Evolutionary conservation across 2,113 vertebrate genomes (phyloP), one percentile per base, ranked within the genome.

Genomic region (Pituophis catenifer): DNA sequence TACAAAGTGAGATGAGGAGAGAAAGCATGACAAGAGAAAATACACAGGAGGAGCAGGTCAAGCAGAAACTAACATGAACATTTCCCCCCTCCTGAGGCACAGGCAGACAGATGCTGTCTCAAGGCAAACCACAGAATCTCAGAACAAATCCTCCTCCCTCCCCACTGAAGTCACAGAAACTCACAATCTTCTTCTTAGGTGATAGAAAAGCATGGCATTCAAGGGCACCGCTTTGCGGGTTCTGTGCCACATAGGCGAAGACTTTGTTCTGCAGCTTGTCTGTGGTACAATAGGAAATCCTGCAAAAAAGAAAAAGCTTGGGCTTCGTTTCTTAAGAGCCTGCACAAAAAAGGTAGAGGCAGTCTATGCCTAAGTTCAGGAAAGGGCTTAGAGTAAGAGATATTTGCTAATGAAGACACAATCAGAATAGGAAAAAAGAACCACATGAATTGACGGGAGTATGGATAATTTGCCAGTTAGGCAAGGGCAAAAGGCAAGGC

Each of bases 201-300:
- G 98, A 99, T 90, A 99, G 98, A 94, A 98, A 99, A 11, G 98
- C 99, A 90, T 99, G 98, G 86, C 98, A 99, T 96, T 99, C 98
- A 93, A 99, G 97, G 0, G 98, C 98, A 93, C 98, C 98, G 0
- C 97, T 99, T 95, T 98, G 98, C 95, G 97, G 98, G 97, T 98
- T 98, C 97, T 99, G 99, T 3, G 98, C 98, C 94, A 99, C 97
- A 0, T 99, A 99, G 23, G 99, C 99, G 10, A 99, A 99, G 87
- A 99, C 98, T 94, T 99, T 99, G 96, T 99, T 98, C 97, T 99
- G 98, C 97, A 98, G 98, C 97, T 99, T 99, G 96, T 99, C 99
- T 38, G 98, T 98, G 26, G 98, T 99, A 97, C 99, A 99, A 96
- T 99, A 99, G 1, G 99, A 99, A 94, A 99, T 99, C 97, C 99